These are phyloP conservation scores for Glaucidium brasilianum DNA, from an alignment of 2,113 vertebrate genomes.

Conservation along the genomic window DNA sequence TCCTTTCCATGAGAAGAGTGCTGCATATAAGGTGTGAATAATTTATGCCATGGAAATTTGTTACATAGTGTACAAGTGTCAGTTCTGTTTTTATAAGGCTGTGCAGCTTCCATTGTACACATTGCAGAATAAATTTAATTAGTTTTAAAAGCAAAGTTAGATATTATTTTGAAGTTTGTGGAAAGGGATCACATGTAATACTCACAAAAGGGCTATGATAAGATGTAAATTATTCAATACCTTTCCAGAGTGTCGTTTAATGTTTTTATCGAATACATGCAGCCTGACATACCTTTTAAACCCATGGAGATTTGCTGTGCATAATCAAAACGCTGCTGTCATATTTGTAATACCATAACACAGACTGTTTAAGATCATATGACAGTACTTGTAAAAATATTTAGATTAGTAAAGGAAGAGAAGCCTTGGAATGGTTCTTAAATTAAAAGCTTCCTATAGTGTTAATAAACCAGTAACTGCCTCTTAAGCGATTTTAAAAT, in stretches of 20 bases:
- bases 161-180: conserved; percentile 31
- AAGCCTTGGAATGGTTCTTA: background rate
- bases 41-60: background rate
- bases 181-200: background rate
- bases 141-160: background rate
- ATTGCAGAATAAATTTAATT: background rate
- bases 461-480: background rate
- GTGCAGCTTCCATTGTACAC: background rate
- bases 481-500: background rate
- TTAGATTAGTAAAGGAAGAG: conserved; percentile 8
- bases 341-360: conserved; percentile 27
- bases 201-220: background rate
- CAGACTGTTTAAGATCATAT: conserved; percentile 35
- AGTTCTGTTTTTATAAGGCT: background rate
- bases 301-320: conserved; percentile 16
- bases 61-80: background rate
- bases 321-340: conserved; percentile 48
- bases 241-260: conserved; percentile 28
- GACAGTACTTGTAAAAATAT: conserved; percentile 52
- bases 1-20: background rate
- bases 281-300: conserved; percentile 55
- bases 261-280: conserved; percentile 29
- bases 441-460: conserved; percentile 7
- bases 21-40: background rate
- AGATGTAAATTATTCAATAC: conserved; percentile 50